phyloP scores from a whole-genome alignment of 2,113 vertebrate genomes.

The Python bivittatus region DNA sequence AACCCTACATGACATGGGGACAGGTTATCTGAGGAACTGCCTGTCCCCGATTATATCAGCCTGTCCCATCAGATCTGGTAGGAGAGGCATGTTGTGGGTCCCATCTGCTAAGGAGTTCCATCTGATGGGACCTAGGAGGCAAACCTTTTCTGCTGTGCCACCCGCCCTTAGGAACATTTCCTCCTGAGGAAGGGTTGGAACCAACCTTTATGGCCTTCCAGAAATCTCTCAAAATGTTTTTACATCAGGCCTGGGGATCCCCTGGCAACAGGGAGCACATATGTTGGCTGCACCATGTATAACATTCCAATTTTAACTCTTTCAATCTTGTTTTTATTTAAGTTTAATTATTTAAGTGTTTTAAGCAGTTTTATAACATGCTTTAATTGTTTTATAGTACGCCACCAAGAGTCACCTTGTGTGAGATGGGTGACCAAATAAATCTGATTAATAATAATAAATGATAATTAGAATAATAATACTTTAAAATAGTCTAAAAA shows the following conservation, averaged over 20 bases:
- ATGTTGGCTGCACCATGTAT: background rate
- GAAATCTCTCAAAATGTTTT: too few relatives aligned
- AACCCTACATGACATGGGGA: background rate
- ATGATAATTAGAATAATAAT: too few relatives aligned
- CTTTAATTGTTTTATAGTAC: background rate
- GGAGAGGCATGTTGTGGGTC: too few relatives aligned
- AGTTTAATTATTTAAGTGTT: background rate
- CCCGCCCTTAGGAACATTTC: too few relatives aligned
- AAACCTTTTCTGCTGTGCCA: too few relatives aligned
- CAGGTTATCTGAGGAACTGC: background rate
- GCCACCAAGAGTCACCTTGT: background rate
- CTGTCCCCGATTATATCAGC: background rate
- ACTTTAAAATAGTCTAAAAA: background rate
- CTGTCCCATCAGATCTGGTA: background rate
- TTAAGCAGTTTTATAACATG: background rate
- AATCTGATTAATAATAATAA: background rate
- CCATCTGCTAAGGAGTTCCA: too few relatives aligned
- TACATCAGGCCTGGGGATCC: background rate
- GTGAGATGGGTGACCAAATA: background rate
- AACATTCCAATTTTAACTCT: background rate
- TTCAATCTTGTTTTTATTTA: background rate
- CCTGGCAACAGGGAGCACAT: background rate
- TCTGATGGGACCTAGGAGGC: too few relatives aligned
- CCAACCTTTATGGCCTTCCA: too few relatives aligned
- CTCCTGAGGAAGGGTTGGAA: too few relatives aligned